A percentile compares a stretch with the other conserved stretches of the same genome.
Evolutionary conservation across 2,888 invertebrate genomes (phyloP).

Genomic region (Sphinx pinastri): DNA sequence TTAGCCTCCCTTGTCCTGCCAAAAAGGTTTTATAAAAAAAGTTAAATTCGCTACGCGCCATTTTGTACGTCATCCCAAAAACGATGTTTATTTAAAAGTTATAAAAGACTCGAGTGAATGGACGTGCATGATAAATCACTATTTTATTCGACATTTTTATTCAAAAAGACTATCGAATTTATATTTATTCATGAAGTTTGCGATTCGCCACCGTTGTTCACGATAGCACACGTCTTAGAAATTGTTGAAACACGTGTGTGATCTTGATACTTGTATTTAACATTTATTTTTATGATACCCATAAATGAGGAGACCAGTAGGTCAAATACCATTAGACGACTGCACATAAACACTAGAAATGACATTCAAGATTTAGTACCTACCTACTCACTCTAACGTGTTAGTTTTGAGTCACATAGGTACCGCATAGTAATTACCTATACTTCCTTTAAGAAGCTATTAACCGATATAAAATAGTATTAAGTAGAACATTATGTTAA

Average conservation of each 20-base stretch:
- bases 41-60: slow-evolving; percentile 66
- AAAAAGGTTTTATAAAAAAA: slow-evolving; percentile 56
- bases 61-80: slow-evolving; percentile 77
- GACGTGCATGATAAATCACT: slow-evolving; percentile 77
- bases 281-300: background rate
- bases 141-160: slow-evolving; percentile 79
- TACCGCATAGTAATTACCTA: too few relatives aligned
- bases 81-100: slow-evolving; percentile 81
- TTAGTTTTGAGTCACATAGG: too few relatives aligned
- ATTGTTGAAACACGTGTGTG: background rate
- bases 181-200: slow-evolving; percentile 80
- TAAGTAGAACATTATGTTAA: too few relatives aligned
- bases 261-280: slow-evolving; percentile 26
- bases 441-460: too few relatives aligned
- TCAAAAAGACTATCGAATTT: slow-evolving; percentile 79
- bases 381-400: too few relatives aligned
- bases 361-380: too few relatives aligned
- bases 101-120: slow-evolving; percentile 73
- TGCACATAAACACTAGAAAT: too few relatives aligned
- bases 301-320: background rate
- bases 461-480: too few relatives aligned
- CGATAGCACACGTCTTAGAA: slow-evolving; percentile 68
- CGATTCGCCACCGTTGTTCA: slow-evolving; percentile 82
- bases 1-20: slow-evolving; percentile 76
- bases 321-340: too few relatives aligned